These are phyloP conservation scores for Gallinago solitaria DNA, from an alignment of 2,797 vertebrate genomes.

Conservation along the genomic window DNA sequence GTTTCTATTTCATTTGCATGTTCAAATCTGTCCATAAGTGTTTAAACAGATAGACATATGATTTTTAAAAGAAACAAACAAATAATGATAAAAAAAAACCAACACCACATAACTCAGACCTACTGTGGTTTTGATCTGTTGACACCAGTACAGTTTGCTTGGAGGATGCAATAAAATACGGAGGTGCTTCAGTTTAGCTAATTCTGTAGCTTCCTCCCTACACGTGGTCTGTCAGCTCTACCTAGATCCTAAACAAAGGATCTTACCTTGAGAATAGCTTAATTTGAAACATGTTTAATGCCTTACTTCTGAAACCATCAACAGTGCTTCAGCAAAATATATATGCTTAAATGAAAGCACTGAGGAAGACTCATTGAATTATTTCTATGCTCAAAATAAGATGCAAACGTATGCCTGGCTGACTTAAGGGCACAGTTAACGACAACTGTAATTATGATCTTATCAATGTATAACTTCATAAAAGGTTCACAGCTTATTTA, in stretches of 20 bases:
- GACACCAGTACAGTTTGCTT: not conserved
- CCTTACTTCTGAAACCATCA: not conserved
- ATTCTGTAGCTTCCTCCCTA: not conserved
- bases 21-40: rapidly evolving
- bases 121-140: not conserved
- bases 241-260: not conserved
- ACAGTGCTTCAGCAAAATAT: not conserved
- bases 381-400: not conserved
- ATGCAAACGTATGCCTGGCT: not conserved
- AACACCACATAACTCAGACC: not conserved
- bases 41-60: not conserved
- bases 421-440: slow-evolving; percentile 40
- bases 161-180: not conserved
- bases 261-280: not conserved
- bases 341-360: not conserved
- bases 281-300: not conserved
- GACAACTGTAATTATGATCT: slow-evolving; percentile 18
- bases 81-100: not conserved
- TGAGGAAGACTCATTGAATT: not conserved
- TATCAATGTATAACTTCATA: not conserved
- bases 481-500: not conserved
- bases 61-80: not conserved
- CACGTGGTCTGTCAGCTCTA: not conserved
- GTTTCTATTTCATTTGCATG: not conserved
- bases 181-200: not conserved